A percentile compares a stretch with the other conserved stretches of the same genome.
Conservation (phyloP, 2,113 vertebrate species). For the Psammodynastes pulverulentus region DNA sequence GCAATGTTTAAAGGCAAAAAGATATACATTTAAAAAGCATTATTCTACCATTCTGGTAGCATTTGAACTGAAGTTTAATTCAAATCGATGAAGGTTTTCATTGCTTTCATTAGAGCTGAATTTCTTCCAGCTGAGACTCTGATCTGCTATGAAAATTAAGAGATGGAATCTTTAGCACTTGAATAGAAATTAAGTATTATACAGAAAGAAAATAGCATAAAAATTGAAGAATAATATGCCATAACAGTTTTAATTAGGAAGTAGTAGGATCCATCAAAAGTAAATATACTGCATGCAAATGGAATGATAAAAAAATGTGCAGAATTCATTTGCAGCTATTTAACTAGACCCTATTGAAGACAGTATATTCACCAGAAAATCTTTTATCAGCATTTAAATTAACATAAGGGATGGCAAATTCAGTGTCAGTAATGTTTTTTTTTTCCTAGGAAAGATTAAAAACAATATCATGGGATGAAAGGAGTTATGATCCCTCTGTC, state of each 20-base stretch:
- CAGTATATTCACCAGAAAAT: slow-evolving; percentile 27
- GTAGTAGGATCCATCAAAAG: slow-evolving; percentile 14
- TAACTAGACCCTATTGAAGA: not conserved
- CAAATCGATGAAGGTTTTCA: not conserved
- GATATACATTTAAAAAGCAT: not conserved
- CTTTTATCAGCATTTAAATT: slow-evolving; percentile 5
- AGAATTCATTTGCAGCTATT: slow-evolving; percentile 30
- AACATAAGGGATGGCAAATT: slow-evolving; percentile 18
- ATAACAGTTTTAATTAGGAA: slow-evolving; percentile 15
- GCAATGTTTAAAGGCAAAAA: not conserved
- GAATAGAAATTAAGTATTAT: not conserved
- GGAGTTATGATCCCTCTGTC: not conserved
- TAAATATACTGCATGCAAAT: slow-evolving; percentile 7
- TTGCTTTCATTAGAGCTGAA: slow-evolving; percentile 5
- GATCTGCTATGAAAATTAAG: not conserved
- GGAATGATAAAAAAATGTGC: not conserved
- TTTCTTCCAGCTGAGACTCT: not conserved
- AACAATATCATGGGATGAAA: slow-evolving; percentile 4
- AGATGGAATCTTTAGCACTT: slow-evolving; percentile 2
- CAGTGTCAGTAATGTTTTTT: slow-evolving; percentile 10
- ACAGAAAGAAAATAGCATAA: not conserved
- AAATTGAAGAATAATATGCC: not conserved
- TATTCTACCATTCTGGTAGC: not conserved
- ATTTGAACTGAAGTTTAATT: not conserved
- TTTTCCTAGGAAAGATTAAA: slow-evolving; percentile 21